These are phyloP conservation scores for Emydoidea blandingii DNA, from an alignment of 2,797 vertebrate genomes.

Conservation along the genomic window DNA sequence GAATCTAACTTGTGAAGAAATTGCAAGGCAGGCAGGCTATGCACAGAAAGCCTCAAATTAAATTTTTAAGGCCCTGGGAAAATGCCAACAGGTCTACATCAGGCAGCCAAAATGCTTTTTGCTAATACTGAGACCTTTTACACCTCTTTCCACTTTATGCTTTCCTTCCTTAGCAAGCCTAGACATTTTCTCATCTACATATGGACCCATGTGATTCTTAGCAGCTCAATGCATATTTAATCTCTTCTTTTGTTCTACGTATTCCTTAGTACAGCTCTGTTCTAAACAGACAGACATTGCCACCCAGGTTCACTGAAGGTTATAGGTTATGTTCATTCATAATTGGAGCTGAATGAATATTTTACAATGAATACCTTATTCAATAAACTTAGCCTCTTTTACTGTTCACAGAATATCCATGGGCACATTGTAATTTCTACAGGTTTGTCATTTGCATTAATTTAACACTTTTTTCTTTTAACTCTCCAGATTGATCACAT, in stretches of 20 bases:
- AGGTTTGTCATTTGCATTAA: not conserved
- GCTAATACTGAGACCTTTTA: not conserved
- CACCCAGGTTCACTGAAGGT: not conserved
- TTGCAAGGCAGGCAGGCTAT: not conserved
- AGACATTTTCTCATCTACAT: not conserved
- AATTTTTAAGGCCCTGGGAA: not conserved
- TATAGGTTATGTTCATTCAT: constrained; percentile 31
- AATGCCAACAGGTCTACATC: not conserved
- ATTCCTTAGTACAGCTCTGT: not conserved
- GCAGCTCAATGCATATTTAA: not conserved
- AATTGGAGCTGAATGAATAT: constrained; percentile 24
- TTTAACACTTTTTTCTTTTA: not conserved
- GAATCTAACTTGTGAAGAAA: not conserved
- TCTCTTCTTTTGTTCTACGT: not conserved
- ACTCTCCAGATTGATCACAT: not conserved
- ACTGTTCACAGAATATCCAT: not conserved
- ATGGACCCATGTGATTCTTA: not conserved
- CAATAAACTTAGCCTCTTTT: not conserved
- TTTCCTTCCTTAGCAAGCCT: too few relatives aligned
- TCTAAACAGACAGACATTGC: not conserved
- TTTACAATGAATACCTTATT: not conserved
- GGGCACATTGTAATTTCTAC: not conserved
- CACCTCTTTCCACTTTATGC: rapidly evolving
- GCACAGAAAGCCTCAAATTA: not conserved
- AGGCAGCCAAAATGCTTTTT: not conserved